Evolutionary conservation across 2,797 vertebrate genomes (phyloP).

Genomic region (Mastacembelus armatus): DNA sequence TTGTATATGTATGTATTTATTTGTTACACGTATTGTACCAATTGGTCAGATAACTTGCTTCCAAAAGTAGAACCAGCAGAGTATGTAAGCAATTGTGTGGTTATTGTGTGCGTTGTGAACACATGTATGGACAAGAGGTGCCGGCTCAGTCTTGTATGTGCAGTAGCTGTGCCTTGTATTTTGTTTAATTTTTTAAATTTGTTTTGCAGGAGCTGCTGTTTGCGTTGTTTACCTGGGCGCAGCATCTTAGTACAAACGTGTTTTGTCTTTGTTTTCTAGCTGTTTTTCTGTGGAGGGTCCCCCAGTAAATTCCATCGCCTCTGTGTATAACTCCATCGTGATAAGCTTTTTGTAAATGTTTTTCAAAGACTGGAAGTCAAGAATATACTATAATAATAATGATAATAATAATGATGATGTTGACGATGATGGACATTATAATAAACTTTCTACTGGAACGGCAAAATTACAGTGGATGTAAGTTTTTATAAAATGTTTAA

Average conservation of each 20-base stretch:
- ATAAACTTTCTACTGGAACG: constrained; percentile 98
- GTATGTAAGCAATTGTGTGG: constrained; percentile 66
- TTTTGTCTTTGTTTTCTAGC: constrained; percentile 82
- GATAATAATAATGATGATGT: constrained; percentile 47
- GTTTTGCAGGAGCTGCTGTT: constrained; percentile 89
- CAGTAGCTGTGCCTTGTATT: constrained; percentile 92
- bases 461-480: constrained; percentile 49
- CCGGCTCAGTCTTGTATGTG: constrained; percentile 86
- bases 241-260: constrained; percentile 79
- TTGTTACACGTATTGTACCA: constrained; percentile 87
- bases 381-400: constrained; percentile 81
- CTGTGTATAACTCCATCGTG: constrained; percentile 91
- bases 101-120: constrained; percentile 92
- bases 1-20: constrained; percentile 89
- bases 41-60: constrained; percentile 89
- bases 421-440: constrained; percentile 72
- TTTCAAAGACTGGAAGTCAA: constrained; percentile 93
- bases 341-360: constrained; percentile 88
- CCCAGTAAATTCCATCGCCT: constrained; percentile 86
- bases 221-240: constrained; percentile 87
- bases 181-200: no score
- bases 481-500: constrained; percentile 35
- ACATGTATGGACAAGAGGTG: constrained; percentile 89
- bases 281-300: constrained; percentile 85
- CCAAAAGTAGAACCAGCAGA: constrained; percentile 73